phyloP scores from a whole-genome alignment of 2,797 vertebrate genomes.

The Anas bahamensis region DNA sequence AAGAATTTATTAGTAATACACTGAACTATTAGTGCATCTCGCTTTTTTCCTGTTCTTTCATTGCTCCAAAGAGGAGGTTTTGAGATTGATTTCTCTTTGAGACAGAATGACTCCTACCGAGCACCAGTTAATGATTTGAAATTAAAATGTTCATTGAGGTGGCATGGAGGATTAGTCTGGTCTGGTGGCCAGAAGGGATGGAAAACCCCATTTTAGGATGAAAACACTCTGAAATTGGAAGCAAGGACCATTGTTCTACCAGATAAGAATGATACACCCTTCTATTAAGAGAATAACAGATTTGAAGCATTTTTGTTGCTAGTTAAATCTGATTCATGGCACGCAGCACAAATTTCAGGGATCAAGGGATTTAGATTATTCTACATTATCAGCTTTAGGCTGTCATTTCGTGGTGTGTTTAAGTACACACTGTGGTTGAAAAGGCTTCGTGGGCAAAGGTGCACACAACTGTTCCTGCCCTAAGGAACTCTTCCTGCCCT shows the following conservation, averaged over 20 bases:
- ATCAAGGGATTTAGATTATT: slow-evolving; percentile 51
- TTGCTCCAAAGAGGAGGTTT: background rate
- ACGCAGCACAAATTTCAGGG: slow-evolving; percentile 32
- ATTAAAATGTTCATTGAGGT: background rate
- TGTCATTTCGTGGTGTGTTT: background rate
- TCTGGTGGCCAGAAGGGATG: background rate
- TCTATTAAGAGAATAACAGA: background rate
- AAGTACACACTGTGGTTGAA: background rate
- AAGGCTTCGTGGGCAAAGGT: background rate
- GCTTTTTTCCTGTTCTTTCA: background rate
- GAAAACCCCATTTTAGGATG: background rate
- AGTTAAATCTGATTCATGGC: slow-evolving; percentile 26
- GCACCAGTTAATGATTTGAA: background rate
- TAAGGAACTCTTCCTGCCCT: background rate
- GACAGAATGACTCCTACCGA: background rate
- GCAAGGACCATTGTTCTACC: background rate
- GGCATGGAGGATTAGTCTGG: background rate
- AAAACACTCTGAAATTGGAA: background rate
- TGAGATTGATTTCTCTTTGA: background rate
- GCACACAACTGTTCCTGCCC: background rate
- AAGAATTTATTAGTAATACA: background rate
- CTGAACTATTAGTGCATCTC: background rate
- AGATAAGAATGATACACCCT: background rate
- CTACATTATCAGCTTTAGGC: slow-evolving; percentile 24
- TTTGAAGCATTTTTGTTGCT: slow-evolving; percentile 24